Evolutionary conservation across 2,113 vertebrate species (phyloP).

Genomic region (Craseonycteris thonglongyai): DNA sequence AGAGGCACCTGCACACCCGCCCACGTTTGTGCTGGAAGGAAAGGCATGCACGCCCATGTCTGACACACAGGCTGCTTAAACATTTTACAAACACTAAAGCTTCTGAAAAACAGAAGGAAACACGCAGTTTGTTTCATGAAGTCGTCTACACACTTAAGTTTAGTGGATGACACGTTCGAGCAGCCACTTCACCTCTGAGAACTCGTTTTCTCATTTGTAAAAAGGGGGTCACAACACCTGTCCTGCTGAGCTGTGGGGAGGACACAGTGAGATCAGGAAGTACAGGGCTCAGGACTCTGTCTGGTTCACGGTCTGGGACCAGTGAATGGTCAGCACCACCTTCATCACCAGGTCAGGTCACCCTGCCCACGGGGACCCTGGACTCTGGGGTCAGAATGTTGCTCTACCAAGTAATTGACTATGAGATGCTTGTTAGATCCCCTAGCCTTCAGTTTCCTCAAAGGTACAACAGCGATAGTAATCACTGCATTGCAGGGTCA

Average conservation of each 20-base stretch:
- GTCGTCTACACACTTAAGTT: background rate
- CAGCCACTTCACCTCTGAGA: rapidly evolving
- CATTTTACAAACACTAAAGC: background rate
- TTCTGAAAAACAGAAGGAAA: background rate
- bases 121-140: rapidly evolving
- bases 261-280: background rate
- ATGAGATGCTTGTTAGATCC: background rate
- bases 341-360: rapidly evolving
- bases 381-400: background rate
- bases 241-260: rapidly evolving
- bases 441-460: background rate
- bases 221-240: background rate
- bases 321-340: rapidly evolving
- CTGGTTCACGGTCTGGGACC: rapidly evolving
- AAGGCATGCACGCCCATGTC: background rate
- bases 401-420: rapidly evolving
- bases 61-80: background rate
- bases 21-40: background rate
- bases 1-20: rapidly evolving
- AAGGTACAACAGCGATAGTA: rapidly evolving
- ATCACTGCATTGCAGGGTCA: background rate
- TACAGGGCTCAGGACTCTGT: rapidly evolving
- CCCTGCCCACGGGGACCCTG: background rate
- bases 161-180: rapidly evolving
- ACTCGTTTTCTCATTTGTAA: background rate